These are phyloP conservation scores for Collichthys lucidus DNA, from an alignment of 2,113 vertebrate genomes.

Conservation along the genomic window DNA sequence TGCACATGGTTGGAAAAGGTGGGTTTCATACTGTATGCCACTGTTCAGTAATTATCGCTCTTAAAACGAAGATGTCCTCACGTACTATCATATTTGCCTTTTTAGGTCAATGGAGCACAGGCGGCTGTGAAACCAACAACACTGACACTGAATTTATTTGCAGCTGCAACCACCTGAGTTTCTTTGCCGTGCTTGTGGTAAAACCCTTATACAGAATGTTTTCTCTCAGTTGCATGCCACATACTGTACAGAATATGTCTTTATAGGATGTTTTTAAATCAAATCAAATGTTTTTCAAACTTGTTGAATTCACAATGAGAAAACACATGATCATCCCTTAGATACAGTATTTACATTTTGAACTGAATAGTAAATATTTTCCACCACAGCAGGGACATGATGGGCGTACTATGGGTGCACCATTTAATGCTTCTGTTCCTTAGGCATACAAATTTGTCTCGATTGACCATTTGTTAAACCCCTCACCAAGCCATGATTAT, in stretches of 20 bases:
- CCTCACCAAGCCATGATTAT: no score
- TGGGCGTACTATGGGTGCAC: no score
- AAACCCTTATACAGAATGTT: conserved; percentile 16
- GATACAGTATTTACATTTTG: background rate
- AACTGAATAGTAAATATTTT: background rate
- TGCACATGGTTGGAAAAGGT: conserved; percentile 20
- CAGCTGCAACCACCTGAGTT: conserved; percentile 89
- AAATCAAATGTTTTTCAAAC: background rate
- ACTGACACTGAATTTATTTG: conserved; percentile 74
- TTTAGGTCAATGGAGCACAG: conserved; percentile 82
- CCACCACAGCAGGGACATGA: no score
- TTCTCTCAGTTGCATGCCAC: background rate
- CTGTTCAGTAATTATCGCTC: background rate
- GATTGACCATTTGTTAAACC: no score
- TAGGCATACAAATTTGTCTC: no score
- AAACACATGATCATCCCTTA: background rate
- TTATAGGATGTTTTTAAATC: background rate
- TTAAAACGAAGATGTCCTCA: background rate
- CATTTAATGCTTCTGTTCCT: no score
- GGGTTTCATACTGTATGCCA: background rate
- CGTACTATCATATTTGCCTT: background rate
- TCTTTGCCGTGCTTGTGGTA: conserved; percentile 93
- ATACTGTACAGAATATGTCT: background rate
- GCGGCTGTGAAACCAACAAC: conserved; percentile 73
- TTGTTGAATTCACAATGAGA: background rate